Percentiles rank a stretch among this genome's conserved stretches.
Evolutionary conservation across 2,888 invertebrate genomes (phyloP).

Genomic region (Megastigmus dorsalis): DNA sequence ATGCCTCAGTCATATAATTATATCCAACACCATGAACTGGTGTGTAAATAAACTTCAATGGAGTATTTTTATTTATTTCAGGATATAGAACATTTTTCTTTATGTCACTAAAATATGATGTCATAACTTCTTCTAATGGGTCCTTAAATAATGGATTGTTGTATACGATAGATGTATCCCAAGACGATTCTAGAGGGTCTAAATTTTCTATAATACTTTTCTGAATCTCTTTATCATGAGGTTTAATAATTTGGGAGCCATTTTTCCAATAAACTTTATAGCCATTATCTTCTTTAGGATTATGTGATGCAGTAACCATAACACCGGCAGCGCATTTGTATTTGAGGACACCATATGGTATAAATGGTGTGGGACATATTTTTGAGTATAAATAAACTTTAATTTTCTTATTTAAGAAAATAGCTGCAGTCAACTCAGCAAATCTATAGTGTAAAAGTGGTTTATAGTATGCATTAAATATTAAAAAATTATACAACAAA

Average conservation of each 20-base stretch:
- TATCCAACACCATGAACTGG: slow-evolving; percentile 99
- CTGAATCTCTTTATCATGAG: slow-evolving; percentile 92
- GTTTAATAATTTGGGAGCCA: slow-evolving; percentile 95
- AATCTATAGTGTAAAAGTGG: slow-evolving; percentile 78
- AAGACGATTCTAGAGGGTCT: slow-evolving; percentile 85
- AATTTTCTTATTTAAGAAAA: slow-evolving; percentile 85
- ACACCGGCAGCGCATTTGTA: slow-evolving; percentile 88
- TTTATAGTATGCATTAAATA: slow-evolving; percentile 25
- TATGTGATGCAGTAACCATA: slow-evolving; percentile 97
- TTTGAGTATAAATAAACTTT: slow-evolving; percentile 88
- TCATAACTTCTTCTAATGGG: slow-evolving; percentile 82
- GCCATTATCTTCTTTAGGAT: slow-evolving; percentile 96
- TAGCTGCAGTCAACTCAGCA: slow-evolving; percentile 89
- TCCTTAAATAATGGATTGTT: slow-evolving; percentile 79
- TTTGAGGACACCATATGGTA: slow-evolving; percentile 88
- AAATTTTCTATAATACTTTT: slow-evolving; percentile 85
- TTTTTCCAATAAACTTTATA: slow-evolving; percentile 98
- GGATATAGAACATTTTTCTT: slow-evolving; percentile 77
- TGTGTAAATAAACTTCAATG: slow-evolving; percentile 88
- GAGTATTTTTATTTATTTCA: slow-evolving; percentile 77
- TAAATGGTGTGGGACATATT: slow-evolving; percentile 93
- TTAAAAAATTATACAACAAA: slow-evolving; percentile 18
- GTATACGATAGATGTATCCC: slow-evolving; percentile 82
- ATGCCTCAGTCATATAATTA: slow-evolving; percentile 84
- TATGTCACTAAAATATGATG: slow-evolving; percentile 81